Percentiles rank a stretch among this genome's conserved stretches.
phyloP scores from a whole-genome alignment of 2,797 vertebrate genomes.

The Cyclopterus lumpus region DNA sequence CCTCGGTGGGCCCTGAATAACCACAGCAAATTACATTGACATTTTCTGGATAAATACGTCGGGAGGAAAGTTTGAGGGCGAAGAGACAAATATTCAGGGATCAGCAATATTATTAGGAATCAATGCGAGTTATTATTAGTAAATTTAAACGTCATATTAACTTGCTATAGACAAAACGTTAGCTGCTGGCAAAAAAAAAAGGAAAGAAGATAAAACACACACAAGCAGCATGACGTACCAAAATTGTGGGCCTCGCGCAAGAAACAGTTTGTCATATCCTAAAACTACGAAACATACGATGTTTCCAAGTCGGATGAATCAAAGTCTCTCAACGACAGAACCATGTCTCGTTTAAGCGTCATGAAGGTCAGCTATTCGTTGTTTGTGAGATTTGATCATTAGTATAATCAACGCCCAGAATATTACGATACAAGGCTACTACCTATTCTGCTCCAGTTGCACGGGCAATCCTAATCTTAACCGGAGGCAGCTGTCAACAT shows the following conservation, averaged over 20 bases:
- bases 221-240: neutral
- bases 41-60: no score
- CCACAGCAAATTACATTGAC: no score
- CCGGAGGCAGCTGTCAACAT: neutral
- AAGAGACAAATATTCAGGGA: neutral
- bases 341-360: neutral
- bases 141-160: neutral
- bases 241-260: no score
- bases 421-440: neutral
- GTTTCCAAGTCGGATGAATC: neutral
- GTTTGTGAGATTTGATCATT: neutral
- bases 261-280: neutral
- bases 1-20: no score
- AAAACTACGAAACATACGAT: neutral
- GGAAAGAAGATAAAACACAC: no score
- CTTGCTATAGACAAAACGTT: neutral
- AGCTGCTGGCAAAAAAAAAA: neutral
- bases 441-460: neutral
- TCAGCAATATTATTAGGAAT: neutral
- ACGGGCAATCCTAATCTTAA: neutral
- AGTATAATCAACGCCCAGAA: neutral
- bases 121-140: neutral
- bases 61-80: neutral
- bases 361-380: neutral
- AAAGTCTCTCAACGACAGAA: neutral